Evolutionary conservation across 2,113 vertebrate species (phyloP), one percentile per base, ranked within the genome.

Genomic region (Mobula hypostoma): DNA sequence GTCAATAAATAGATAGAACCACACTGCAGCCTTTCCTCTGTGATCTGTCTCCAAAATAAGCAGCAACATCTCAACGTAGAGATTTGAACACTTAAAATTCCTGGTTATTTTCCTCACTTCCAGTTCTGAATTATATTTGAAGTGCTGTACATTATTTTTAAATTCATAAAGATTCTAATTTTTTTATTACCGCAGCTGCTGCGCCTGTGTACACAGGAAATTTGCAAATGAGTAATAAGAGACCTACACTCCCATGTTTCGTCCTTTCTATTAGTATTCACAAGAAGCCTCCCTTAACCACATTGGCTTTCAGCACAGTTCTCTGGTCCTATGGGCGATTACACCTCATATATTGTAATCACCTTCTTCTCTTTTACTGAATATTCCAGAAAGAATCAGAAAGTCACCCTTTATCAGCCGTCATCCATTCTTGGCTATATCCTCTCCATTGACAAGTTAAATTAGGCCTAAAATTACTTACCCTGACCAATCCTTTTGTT

Each of bases 181-280:
- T 36, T 93, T 93, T 93, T 93, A 93, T 93, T 74, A 93, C 68
- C 56, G 70, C 40, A 72, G 68, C 66, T 66, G 70, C 40, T 93
- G 91, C 68, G 48, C 70, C 11, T 12, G 14, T 93, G 36, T 15
- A 7, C 29, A 70, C 66, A 74, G 91, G 91, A 74, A 93, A 93
- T 93, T 93, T 93, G 91, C 68, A 93, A 74, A 70, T 36, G 91
- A 93, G 68, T 74, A 93, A 93, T 93, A 93, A 74, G 40, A 21
- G 48, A 93, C 68, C 74, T 76, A 72, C 74, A 70, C 27, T 93
- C 91, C 91, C 74, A 29, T 72, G 40, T 93, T 76, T 48, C 74
- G 91, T 56, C 91, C 56, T 32, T 93, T 93, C 91, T 56, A 93
- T 93, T 93, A 93, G 91, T 93, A 93, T 93, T 93, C 91, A 93